Conservation (phyloP, 2,113 vertebrate genomes). For the Gnathonemus echidnorhynchus region DNA sequence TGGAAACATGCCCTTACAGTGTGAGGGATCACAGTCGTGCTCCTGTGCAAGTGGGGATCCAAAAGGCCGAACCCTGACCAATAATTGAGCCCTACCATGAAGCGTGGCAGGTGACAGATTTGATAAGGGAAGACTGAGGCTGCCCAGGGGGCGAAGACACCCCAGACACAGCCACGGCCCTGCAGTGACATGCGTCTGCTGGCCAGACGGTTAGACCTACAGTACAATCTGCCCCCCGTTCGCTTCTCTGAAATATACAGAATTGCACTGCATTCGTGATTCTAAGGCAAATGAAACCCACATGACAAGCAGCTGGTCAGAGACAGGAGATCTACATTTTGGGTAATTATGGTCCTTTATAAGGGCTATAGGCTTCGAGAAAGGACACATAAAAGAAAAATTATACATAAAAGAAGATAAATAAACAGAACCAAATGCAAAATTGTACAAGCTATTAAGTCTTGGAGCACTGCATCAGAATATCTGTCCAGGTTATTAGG, state of each 20-base stretch:
- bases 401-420: neutral
- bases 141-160: constrained; percentile 24
- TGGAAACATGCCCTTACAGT: neutral
- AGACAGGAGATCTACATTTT: neutral
- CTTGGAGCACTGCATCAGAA: neutral
- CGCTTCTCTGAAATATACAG: neutral
- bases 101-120: constrained; percentile 33
- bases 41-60: neutral
- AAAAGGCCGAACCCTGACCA: constrained; percentile 22
- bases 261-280: neutral
- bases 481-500: constrained; percentile 8
- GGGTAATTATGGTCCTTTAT: neutral
- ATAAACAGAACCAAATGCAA: neutral
- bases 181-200: neutral
- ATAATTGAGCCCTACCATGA: constrained; percentile 35
- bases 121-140: constrained; percentile 20
- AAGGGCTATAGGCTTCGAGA: neutral
- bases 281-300: neutral
- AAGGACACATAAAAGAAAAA: neutral
- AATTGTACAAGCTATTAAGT: neutral
- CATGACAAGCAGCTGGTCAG: neutral
- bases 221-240: neutral
- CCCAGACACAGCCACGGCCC: neutral
- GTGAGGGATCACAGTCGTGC: neutral
- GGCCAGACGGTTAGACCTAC: neutral